Percentiles rank a stretch among this genome's conserved stretches.
Conservation (phyloP, 2,797 vertebrate genomes). For the Artibeus lituratus region DNA sequence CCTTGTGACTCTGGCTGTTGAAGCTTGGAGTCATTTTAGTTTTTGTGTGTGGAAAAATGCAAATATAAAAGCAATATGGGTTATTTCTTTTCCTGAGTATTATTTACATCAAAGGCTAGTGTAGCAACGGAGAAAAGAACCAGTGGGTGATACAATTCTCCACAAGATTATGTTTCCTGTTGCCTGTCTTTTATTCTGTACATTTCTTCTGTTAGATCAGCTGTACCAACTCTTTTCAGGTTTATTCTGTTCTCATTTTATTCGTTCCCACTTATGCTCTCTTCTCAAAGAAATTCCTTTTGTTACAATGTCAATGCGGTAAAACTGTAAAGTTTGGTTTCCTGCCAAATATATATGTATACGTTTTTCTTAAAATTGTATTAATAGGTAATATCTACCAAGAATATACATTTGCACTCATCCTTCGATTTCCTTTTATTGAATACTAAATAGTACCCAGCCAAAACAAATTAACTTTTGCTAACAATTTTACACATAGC, state of each 20-base stretch:
- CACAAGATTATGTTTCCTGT: not conserved
- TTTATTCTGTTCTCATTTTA: not conserved
- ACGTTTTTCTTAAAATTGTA: not conserved
- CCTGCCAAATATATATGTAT: not conserved
- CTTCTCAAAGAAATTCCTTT: not conserved
- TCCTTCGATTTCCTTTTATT: not conserved
- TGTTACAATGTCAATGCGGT: not conserved
- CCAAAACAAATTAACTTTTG: not conserved
- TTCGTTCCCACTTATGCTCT: not conserved
- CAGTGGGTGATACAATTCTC: not conserved
- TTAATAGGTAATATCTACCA: not conserved
- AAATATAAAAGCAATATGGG: not conserved
- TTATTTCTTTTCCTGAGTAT: not conserved
- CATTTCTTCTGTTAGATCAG: not conserved
- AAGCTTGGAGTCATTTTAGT: not conserved
- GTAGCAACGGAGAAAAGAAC: not conserved
- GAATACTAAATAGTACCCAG: not conserved
- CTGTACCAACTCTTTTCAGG: not conserved
- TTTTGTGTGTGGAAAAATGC: not conserved
- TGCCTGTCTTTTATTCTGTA: not conserved
- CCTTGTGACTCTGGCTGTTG: not conserved
- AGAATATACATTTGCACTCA: not conserved
- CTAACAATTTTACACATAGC: not conserved
- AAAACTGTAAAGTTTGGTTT: not conserved
- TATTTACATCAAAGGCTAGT: not conserved